Conservation (phyloP, 2,113 vertebrate genomes). For the Gavia stellata region DNA sequence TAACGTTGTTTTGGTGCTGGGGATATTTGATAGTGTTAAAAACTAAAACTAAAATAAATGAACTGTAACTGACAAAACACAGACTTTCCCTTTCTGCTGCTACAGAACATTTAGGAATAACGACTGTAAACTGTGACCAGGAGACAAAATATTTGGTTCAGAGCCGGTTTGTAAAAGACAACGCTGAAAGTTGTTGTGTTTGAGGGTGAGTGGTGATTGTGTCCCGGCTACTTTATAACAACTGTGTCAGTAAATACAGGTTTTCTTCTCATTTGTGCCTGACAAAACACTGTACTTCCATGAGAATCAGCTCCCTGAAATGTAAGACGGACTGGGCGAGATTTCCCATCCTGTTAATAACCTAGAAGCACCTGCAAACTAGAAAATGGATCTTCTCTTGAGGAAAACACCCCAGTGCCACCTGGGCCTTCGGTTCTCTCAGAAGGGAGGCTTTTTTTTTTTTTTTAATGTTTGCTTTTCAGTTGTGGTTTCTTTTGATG, state of each 20-base stretch:
- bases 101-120: neutral
- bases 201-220: neutral
- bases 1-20: neutral
- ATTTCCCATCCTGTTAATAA: neutral
- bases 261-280: neutral
- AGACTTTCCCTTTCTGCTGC: neutral
- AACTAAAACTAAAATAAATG: neutral
- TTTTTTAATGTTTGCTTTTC: neutral
- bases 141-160: neutral
- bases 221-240: neutral
- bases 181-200: neutral
- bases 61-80: neutral
- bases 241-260: neutral
- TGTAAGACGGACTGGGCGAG: neutral
- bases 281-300: neutral
- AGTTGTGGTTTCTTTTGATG: constrained; percentile 33
- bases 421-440: neutral
- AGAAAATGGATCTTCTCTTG: neutral
- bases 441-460: neutral
- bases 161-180: neutral
- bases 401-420: neutral
- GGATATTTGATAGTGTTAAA: neutral
- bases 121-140: neutral
- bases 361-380: neutral
- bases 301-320: neutral